Evolutionary conservation across 2,113 vertebrate genomes (phyloP).

Genomic region (Aegotheles bennettii): DNA sequence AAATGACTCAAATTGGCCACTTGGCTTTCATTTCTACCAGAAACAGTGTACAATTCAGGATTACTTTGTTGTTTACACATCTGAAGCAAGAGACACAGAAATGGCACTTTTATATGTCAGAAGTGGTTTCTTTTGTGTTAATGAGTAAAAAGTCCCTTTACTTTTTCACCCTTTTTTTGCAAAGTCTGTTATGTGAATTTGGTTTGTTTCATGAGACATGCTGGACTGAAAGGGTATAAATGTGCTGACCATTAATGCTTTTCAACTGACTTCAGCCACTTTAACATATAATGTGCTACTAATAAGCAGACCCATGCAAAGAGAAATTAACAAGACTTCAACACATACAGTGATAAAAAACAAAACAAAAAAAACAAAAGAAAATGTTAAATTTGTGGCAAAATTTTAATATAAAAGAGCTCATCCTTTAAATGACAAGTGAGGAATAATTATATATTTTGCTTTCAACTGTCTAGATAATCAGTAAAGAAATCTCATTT

Average conservation of each 20-base stretch:
- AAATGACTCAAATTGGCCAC: slow-evolving; percentile 26
- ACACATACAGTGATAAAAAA: background rate
- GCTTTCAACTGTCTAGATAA: background rate
- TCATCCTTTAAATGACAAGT: background rate
- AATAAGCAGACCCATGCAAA: background rate
- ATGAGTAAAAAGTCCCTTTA: background rate
- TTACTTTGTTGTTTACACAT: slow-evolving; percentile 23
- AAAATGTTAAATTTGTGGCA: background rate
- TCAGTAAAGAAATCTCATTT: background rate
- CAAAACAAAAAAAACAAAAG: too few species aligned
- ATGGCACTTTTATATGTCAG: background rate
- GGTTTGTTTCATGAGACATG: background rate
- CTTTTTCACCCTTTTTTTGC: background rate
- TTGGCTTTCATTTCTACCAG: slow-evolving; percentile 10
- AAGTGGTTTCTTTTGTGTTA: background rate
- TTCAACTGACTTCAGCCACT: background rate
- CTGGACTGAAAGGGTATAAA: background rate
- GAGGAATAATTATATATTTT: background rate
- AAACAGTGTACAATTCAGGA: background rate
- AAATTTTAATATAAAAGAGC: background rate
- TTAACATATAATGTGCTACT: background rate
- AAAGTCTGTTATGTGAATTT: background rate
- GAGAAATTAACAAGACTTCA: background rate
- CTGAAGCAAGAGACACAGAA: background rate
- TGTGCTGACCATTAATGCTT: background rate